A percentile compares a stretch with the other conserved stretches of the same genome.
phyloP scores from a whole-genome alignment of 1,140 invertebrate species.

The Drosophila orosa region DNA sequence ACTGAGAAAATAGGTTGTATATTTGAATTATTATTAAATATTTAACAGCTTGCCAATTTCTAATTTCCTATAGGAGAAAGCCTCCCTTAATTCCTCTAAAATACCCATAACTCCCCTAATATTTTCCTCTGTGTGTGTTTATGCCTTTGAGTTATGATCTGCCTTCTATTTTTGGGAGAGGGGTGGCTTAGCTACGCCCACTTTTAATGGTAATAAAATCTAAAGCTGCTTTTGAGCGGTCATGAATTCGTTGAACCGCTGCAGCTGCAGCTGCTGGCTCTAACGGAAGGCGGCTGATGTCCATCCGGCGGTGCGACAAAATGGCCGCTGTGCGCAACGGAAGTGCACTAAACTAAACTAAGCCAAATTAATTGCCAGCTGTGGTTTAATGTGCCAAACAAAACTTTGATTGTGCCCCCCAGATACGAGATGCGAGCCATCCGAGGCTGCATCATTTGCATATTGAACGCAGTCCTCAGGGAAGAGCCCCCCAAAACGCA shows the following conservation, averaged over 20 bases:
- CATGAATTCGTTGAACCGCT: constrained; percentile 60
- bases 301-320: constrained; percentile 74
- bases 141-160: constrained; percentile 78
- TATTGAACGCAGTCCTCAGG: constrained; percentile 25
- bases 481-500: background rate
- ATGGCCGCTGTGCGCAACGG: constrained; percentile 76
- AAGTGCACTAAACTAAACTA: constrained; percentile 81
- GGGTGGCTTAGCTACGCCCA: constrained; percentile 29
- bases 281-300: constrained; percentile 46
- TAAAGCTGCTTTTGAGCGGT: constrained; percentile 76
- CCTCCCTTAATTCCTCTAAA: background rate
- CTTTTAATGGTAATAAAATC: constrained; percentile 81
- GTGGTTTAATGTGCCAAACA: constrained; percentile 78
- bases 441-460: constrained; percentile 53
- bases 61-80: background rate
- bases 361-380: constrained; percentile 79
- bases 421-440: constrained; percentile 42
- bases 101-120: too few relatives aligned
- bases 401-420: constrained; percentile 69
- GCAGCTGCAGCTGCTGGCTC: constrained; percentile 2
- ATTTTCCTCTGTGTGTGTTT: constrained; percentile 41
- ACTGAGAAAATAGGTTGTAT: constrained; percentile 1
- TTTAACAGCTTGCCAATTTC: too few relatives aligned
- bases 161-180: constrained; percentile 61
- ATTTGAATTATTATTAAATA: too few relatives aligned